Base-by-base conservation (phyloP, 2,113 vertebrate genomes). In the Parus major region DNA sequence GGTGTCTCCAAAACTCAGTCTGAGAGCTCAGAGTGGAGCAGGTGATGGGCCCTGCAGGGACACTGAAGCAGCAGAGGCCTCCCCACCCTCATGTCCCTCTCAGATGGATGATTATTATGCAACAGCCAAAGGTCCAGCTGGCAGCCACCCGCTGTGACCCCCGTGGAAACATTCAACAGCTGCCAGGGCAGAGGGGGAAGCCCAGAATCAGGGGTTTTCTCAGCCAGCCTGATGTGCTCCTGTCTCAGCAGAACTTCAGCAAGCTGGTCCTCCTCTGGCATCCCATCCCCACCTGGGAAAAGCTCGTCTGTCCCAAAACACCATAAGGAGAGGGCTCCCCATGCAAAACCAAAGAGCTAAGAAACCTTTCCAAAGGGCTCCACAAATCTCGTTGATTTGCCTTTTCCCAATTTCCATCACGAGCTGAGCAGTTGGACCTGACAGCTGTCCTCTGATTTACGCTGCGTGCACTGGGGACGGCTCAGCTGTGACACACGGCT, bases 231-330 rank as follows among this genome's bases (percentile, higher is more conserved):
- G 20, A 13, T 0, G 0, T 2, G 9, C 10, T 56, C 3, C 53
- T 49, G 36, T 10, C 75, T 31, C 3, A 0, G 50, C 31, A 82
- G 46, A 39, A 41, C 28, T 66, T 35, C 27, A 13, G 16, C 0
- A 0, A 76, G 21, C 18, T 2, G 3, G 7, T 90, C 57, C 29
- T 39, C 13, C 0, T 3, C 46, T 0, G 0, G 49, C 31, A 53
- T 36, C 55, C 24, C 10, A 9, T 7, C 16, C 12, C 10, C 2
- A 2, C 0, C 0, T 11, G 3, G 31, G 28, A 22, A 49, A 46
- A 59, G 56, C 24, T 13, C 11, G 4, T 16, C 47, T 1, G 1
- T 29, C 23, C 49, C 33, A 10, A 11, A 63, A 57, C 31, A 39
- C 29, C 12, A 25, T 33, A 1, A 0, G 49, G 41, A 46, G 49